A percentile compares a stretch with the other conserved stretches of the same genome.
Conservation (phyloP, 2,113 vertebrate species). For the Atractosteus spatula region DNA sequence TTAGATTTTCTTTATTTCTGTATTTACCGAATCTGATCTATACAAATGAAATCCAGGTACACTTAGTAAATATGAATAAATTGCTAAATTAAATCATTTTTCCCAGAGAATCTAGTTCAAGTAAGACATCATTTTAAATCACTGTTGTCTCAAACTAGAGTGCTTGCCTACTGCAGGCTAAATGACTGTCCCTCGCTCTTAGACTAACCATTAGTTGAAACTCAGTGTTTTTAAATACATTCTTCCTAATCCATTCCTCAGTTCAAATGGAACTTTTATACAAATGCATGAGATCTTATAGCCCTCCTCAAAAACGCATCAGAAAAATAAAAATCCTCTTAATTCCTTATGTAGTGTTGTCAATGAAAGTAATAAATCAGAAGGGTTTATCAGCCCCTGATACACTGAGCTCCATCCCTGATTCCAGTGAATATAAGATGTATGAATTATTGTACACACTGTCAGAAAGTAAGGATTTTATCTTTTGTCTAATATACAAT, state of each 20-base stretch:
- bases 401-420: too few relatives aligned
- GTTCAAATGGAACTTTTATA: conserved; percentile 28
- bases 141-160: conserved; percentile 55
- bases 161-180: conserved; percentile 47
- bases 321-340: too few relatives aligned
- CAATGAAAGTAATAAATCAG: too few relatives aligned
- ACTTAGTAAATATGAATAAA: conserved; percentile 74
- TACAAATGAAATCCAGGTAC: conserved; percentile 69
- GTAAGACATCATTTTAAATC: conserved; percentile 64
- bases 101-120: conserved; percentile 55
- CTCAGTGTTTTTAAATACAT: conserved; percentile 64
- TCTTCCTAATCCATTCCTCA: conserved; percentile 52
- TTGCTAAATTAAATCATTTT: conserved; percentile 65
- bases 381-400: too few relatives aligned
- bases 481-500: too few relatives aligned
- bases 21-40: conserved; percentile 57
- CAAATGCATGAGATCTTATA: conserved; percentile 50
- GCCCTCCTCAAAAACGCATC: too few relatives aligned
- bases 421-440: too few relatives aligned
- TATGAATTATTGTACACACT: too few relatives aligned
- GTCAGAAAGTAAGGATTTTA: too few relatives aligned
- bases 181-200: conserved; percentile 50
- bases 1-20: conserved; percentile 60
- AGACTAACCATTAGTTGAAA: conserved; percentile 52
- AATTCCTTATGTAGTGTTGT: too few relatives aligned